Percentiles rank a stretch among this genome's conserved stretches.
phyloP scores from a whole-genome alignment of 2,888 invertebrate genomes.

The Schizaphis graminum region DNA sequence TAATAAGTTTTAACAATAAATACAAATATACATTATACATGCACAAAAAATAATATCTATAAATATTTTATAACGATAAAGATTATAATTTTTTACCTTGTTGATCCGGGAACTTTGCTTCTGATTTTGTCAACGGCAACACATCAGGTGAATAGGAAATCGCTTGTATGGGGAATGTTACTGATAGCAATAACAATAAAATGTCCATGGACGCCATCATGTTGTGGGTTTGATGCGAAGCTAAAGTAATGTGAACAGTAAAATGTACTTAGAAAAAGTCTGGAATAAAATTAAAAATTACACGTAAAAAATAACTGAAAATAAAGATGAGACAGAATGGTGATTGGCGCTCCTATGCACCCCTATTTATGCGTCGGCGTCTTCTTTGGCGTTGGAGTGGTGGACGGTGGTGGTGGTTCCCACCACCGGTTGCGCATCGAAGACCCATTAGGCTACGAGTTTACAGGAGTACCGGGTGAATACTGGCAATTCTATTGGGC shows the following conservation, averaged over 20 bases:
- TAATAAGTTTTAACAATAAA: neutral
- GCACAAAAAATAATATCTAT: neutral
- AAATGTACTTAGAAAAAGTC: neutral
- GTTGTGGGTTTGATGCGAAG: neutral
- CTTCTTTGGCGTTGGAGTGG: neutral
- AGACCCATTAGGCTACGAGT: neutral
- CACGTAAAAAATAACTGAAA: too few relatives aligned
- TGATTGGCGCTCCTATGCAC: neutral
- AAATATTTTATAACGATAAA: neutral
- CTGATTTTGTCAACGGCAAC: neutral
- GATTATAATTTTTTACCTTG: neutral
- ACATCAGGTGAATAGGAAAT: accelerated
- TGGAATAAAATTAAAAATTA: neutral
- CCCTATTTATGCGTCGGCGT: neutral
- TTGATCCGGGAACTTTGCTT: too few relatives aligned
- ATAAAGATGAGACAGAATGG: neutral
- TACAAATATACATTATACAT: neutral
- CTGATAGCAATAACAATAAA: neutral
- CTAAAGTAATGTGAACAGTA: neutral
- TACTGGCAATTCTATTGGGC: neutral
- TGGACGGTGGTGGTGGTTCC: neutral
- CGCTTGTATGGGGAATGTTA: neutral
- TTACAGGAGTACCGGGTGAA: neutral
- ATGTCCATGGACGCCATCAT: neutral
- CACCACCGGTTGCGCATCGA: neutral